Evolutionary conservation across 2,113 vertebrate genomes (phyloP), one percentile per base, ranked within the genome.

Genomic region (Aythya baeri): DNA sequence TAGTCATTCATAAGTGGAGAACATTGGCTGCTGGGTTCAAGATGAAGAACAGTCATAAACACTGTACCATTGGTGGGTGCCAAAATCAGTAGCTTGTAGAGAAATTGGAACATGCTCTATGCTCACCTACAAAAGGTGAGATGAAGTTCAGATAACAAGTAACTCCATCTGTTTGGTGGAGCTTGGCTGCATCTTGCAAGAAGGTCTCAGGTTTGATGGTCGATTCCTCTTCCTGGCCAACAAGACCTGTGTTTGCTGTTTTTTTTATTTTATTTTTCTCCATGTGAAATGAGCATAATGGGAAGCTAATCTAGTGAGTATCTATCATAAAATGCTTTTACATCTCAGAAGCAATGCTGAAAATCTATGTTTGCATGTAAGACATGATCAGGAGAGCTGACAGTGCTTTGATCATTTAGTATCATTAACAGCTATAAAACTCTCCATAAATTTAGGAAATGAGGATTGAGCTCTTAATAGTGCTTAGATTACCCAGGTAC

Each of bases 211-310:
- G 2, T 63, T 16, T 43, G 32, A 0, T 4, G 3, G 11, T 32
- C 34, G 20, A 62, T 68, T 38, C 11, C 55, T 66, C 34, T 50
- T 92, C 13, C 50, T 83, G 11, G 17, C 1, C 7, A 83, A 10
- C 1, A 55, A 65, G 16, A 26, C 17, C 29, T 65, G 15, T 2
- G 5, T 3, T 14, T 76, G 52, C 61, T 9, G 6, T 34, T 82
- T 76, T 75, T 21, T 66, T 34, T 34, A 6, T 20, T 84, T 58
- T 68, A 13, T 63, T 89, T 91, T 78, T 32, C 36, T 55, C 13
- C 3, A 3, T 31, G 3, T 62, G 20, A 82, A 50, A 49, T 3
- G 1, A 17, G 46, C 0, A 0, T 27, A 18, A 43, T 54, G 2
- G 14, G 12, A 63, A 83, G 14, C 8, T 41, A 65, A 4, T 46